These are phyloP conservation scores for Lethenteron reissneri DNA, from an alignment of 2,113 vertebrate genomes.

Conservation along the genomic window DNA sequence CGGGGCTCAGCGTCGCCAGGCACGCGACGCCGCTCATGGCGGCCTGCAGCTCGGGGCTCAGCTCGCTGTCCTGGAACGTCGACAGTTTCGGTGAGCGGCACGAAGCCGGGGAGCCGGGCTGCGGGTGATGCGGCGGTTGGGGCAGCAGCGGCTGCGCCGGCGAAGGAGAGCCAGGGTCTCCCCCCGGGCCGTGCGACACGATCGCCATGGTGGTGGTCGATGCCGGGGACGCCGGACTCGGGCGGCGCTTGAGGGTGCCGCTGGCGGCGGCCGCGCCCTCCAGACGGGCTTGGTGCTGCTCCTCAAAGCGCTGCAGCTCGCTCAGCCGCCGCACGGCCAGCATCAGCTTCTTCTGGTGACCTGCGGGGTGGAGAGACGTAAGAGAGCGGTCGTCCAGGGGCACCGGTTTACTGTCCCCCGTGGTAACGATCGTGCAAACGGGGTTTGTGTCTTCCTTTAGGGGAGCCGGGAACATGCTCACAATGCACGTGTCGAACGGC, in stretches of 20 bases:
- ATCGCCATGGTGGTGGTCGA: conserved; percentile 25
- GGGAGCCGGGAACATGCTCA: too few relatives aligned
- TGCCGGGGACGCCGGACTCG: conserved; percentile 32
- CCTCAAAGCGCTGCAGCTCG: conserved; percentile 44
- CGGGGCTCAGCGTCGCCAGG: conserved; percentile 7
- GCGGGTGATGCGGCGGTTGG: conserved; percentile 12
- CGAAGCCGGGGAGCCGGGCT: conserved; percentile 15
- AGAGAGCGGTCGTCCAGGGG: too few relatives aligned
- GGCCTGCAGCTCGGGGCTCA: conserved; percentile 61
- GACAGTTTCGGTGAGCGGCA: conserved; percentile 70
- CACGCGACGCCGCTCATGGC: conserved; percentile 30
- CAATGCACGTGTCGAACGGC: too few relatives aligned
- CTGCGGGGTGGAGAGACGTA: conserved; percentile 16
- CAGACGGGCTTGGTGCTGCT: conserved; percentile 13
- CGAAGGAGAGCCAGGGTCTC: too few relatives aligned
- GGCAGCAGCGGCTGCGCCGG: too few relatives aligned
- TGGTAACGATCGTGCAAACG: too few relatives aligned
- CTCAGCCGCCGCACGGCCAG: conserved; percentile 74
- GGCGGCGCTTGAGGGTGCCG: conserved; percentile 49
- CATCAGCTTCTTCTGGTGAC: conserved; percentile 98
- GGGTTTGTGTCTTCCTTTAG: too few relatives aligned
- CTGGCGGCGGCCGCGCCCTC: conserved; percentile 40
- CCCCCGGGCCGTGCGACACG: conserved; percentile 27
- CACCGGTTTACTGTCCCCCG: too few relatives aligned
- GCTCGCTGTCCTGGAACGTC: conserved; percentile 82